Evolutionary conservation across 2,888 invertebrate genomes (phyloP).

Genomic region (Cheilosia pagana): DNA sequence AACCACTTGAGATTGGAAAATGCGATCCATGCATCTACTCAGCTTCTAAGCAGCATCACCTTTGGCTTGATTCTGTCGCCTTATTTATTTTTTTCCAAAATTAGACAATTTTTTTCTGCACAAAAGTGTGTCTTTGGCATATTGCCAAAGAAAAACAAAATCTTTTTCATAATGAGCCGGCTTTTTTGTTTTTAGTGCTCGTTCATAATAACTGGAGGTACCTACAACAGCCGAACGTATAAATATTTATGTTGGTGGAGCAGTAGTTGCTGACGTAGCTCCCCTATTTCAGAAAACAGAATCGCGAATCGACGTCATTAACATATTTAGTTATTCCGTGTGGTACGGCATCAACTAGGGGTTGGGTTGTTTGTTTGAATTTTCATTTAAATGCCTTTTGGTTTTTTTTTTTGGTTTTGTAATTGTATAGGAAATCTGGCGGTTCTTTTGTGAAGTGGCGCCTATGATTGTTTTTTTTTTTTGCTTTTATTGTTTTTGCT

Average conservation of each 20-base stretch:
- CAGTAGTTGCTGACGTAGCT: slow-evolving; percentile 36
- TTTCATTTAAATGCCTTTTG: slow-evolving; percentile 52
- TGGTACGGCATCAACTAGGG: background rate
- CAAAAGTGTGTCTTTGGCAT: slow-evolving; percentile 52
- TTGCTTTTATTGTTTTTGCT: too few species aligned
- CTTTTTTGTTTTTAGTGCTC: slow-evolving; percentile 5
- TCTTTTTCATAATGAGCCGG: slow-evolving; percentile 20
- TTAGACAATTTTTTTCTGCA: slow-evolving; percentile 2
- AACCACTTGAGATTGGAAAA: too few species aligned
- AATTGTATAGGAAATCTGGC: slow-evolving; percentile 28
- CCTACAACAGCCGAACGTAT: background rate
- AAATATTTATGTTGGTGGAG: slow-evolving; percentile 32
- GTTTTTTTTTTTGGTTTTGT: slow-evolving; percentile 37
- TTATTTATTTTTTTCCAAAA: background rate
- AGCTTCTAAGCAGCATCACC: slow-evolving; percentile 34
- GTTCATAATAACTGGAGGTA: background rate
- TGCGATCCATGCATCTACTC: background rate
- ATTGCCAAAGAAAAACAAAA: slow-evolving; percentile 40
- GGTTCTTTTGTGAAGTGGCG: slow-evolving; percentile 41
- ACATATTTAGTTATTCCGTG: slow-evolving; percentile 56
- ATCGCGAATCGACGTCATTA: slow-evolving; percentile 63
- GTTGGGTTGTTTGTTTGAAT: slow-evolving; percentile 60
- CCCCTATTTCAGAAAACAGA: background rate
- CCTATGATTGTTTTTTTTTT: slow-evolving; percentile 20
- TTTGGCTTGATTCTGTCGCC: background rate